A percentile compares a stretch with the other conserved stretches of the same genome.
phyloP scores from a whole-genome alignment of 2,888 invertebrate genomes.

The Xestia rhomboidea region DNA sequence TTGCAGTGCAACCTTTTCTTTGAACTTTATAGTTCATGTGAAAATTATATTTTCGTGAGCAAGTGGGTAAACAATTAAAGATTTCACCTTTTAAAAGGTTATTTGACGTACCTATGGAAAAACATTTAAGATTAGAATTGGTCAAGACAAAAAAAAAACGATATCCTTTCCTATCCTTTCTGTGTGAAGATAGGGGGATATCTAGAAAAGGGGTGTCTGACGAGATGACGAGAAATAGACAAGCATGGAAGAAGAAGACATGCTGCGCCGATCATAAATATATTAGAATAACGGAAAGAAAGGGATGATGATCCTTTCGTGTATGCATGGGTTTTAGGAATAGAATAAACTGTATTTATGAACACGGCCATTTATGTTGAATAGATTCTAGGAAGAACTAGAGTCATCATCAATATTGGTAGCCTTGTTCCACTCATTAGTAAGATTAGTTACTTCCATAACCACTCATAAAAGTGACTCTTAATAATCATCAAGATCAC shows the following conservation, averaged over 20 bases:
- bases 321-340: neutral
- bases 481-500: conserved; percentile 15
- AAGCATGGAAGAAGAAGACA: neutral
- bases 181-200: neutral
- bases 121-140: neutral
- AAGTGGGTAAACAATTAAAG: too few relatives aligned
- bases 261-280: too few relatives aligned
- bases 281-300: neutral
- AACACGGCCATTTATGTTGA: neutral
- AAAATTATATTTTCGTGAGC: conserved; percentile 6
- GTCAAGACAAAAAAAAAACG: neutral
- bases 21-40: conserved; percentile 50
- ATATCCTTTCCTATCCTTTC: neutral
- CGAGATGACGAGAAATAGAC: neutral
- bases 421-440: neutral
- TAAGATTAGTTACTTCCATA: neutral
- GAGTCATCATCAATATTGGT: neutral
- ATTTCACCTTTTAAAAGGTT: neutral
- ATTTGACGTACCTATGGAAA: neutral
- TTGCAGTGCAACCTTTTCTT: conserved; percentile 37
- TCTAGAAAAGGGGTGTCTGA: neutral
- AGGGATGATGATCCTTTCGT: neutral
- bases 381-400: neutral
- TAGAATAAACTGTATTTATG: neutral
- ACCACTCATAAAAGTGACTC: neutral